Base-by-base conservation (phyloP, 2,113 vertebrate genomes). In the Fregetta grallaria region DNA sequence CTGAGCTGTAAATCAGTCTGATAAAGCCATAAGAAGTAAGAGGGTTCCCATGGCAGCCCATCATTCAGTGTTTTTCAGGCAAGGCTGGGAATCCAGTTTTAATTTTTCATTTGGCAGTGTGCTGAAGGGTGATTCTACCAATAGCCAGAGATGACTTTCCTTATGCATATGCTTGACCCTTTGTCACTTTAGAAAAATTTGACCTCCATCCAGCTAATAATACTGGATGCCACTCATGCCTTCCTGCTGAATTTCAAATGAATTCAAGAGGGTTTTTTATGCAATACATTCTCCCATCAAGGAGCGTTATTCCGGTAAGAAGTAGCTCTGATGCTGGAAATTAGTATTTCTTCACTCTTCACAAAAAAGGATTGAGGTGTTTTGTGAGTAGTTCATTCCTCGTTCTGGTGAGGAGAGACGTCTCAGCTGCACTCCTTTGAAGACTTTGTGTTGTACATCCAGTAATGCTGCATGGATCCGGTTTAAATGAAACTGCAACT, bases 221-320 rank as follows among this genome's bases (percentile, higher is more conserved):
- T 96, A 92, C 86, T 95, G 91, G 76, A 95, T 94, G 85, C 91
- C 94, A 32, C 58, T 94, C 96, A 90, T 95, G 89, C 76, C 80
- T 92, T 87, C 56, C 80, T 91, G 65, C 79, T 95, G 61, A 56
- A 90, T 92, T 97, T 92, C 83, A 65, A 15, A 81, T 94, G 16
- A 75, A 55, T 78, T 90, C 63, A 65, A 67, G 61, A 83, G 83
- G 38, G 14, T 3, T 14, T 50, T 81, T 92, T 67, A 18, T 94
- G 88, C 65, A 87, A 75, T 25, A 8, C 26, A 7, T 53, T 70
- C 29, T 75, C 18, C 34, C 3, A 0, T 68, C 53, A 55, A 78
- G 45, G 45, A 44, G 25, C 38, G 15, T 55, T 71, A 13, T 5
- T 87, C 65, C 56, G 5, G 23, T 63, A 56, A 86, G n/a, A 83